Conservation (phyloP, 2,888 invertebrate genomes). For the Adela reaumurella region DNA sequence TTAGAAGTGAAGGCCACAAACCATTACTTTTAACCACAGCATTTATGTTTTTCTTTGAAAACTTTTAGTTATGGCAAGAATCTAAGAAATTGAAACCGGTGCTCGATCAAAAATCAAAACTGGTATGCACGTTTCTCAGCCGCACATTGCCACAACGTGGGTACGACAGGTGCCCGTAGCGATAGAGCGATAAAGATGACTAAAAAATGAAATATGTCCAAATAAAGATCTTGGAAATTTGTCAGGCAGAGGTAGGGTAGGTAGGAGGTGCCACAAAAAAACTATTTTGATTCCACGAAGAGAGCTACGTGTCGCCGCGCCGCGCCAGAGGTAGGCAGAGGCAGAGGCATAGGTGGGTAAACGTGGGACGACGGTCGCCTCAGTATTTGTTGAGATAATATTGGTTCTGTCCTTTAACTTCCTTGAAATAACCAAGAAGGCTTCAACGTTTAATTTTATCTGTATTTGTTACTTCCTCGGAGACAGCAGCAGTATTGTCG, state of each 20-base stretch:
- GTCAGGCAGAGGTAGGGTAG: background rate
- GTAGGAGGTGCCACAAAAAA: background rate
- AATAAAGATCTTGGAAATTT: background rate
- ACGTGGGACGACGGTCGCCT: too few species aligned
- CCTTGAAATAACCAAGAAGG: background rate
- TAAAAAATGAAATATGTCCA: background rate
- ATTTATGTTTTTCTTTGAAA: too few species aligned
- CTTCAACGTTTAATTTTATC: background rate
- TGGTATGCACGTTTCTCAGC: too few species aligned
- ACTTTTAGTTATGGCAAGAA: too few species aligned
- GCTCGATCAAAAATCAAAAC: too few species aligned
- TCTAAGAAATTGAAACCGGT: too few species aligned
- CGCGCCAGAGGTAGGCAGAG: too few species aligned
- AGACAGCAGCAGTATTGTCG: too few species aligned
- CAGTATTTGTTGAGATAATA: slow-evolving; percentile 47
- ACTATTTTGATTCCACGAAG: background rate
- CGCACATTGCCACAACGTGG: too few species aligned
- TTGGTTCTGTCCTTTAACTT: slow-evolving; percentile 25
- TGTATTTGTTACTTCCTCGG: background rate
- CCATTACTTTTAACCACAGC: too few species aligned
- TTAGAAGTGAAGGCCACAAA: too few species aligned
- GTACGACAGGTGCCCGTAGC: background rate
- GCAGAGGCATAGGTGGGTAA: slow-evolving; percentile 24
- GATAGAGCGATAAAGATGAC: background rate
- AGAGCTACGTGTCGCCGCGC: background rate